Evolutionary conservation across 2,797 vertebrate genomes (phyloP).

Genomic region (Phalloptychus januarius): DNA sequence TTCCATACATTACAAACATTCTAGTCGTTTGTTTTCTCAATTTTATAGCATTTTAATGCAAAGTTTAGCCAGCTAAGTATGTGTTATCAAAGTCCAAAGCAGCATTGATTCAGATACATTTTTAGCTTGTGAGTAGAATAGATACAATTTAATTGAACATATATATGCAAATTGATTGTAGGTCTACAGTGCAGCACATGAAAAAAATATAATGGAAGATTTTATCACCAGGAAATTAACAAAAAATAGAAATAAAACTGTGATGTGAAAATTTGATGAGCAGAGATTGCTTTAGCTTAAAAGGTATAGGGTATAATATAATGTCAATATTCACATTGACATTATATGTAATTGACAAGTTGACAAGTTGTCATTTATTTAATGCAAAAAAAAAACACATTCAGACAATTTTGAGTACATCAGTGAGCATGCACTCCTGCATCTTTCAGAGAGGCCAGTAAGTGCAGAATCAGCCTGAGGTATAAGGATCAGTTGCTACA

Average conservation of each 20-base stretch:
- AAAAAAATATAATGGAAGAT: too few relatives aligned
- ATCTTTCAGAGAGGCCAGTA: constrained; percentile 27
- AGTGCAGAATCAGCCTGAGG: constrained; percentile 23
- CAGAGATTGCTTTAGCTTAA: background rate
- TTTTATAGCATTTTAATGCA: background rate
- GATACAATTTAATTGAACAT: background rate
- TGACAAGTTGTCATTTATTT: too few relatives aligned
- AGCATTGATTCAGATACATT: background rate
- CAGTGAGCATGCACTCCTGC: background rate
- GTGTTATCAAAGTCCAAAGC: background rate
- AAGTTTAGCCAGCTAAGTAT: background rate
- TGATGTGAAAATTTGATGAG: background rate
- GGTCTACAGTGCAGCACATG: background rate
- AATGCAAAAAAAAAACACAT: background rate
- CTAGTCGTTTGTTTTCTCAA: background rate
- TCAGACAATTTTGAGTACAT: constrained; percentile 19
- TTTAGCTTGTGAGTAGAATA: background rate
- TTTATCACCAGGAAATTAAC: too few relatives aligned
- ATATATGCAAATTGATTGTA: background rate
- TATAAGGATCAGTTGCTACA: constrained; percentile 15
- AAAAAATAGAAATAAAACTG: too few relatives aligned
- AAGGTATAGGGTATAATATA: background rate
- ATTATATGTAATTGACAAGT: too few relatives aligned
- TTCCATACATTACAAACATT: background rate
- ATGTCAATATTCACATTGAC: background rate